Conservation (phyloP, 2,113 vertebrate genomes). For the Drymodes brunneopygia region DNA sequence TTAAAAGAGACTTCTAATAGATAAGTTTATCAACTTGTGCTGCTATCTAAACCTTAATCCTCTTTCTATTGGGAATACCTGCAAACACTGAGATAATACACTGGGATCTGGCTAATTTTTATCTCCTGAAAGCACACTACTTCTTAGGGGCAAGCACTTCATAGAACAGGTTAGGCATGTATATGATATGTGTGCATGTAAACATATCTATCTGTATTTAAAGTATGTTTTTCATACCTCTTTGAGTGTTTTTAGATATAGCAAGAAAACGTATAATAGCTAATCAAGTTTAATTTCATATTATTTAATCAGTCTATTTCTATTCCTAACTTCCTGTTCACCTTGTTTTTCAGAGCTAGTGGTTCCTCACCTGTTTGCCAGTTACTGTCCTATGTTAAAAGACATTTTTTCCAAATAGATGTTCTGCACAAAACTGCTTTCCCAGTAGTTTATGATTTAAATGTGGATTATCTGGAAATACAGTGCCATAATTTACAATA, state of each 20-base stretch:
- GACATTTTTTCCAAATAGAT: neutral
- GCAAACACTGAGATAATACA: neutral
- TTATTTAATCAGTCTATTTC: neutral
- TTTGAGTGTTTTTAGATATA: neutral
- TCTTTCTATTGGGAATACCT: neutral
- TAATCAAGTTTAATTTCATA: neutral
- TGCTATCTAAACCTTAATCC: neutral
- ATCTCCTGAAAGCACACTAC: neutral
- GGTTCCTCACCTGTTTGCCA: neutral
- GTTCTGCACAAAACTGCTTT: neutral
- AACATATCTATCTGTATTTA: too few relatives aligned
- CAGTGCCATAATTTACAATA: neutral
- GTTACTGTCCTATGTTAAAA: neutral
- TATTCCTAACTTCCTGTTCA: neutral
- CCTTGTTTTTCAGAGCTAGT: neutral
- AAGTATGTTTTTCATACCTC: neutral
- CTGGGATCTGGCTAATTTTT: neutral
- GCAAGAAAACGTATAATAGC: neutral
- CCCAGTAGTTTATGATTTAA: neutral
- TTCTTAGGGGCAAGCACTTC: neutral
- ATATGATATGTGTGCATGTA: neutral
- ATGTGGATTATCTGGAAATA: neutral
- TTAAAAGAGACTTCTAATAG: neutral
- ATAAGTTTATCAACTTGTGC: neutral
- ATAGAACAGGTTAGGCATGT: neutral